phyloP scores from a whole-genome alignment of 2,797 vertebrate genomes.

The Hippopotamyrus pictus region DNA sequence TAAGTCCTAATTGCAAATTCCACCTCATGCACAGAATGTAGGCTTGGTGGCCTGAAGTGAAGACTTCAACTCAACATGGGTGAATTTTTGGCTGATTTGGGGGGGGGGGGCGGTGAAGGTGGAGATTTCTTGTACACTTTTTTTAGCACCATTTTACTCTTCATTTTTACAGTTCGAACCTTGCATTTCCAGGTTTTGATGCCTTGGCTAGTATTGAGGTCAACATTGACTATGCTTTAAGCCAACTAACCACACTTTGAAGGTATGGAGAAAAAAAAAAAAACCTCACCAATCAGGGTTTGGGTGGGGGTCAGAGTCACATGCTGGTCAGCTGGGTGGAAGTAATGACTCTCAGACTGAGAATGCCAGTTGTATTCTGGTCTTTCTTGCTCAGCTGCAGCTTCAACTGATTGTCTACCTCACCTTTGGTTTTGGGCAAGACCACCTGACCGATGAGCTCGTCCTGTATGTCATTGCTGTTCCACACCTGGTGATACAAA shows the following conservation, averaged over 20 bases:
- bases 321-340: conserved; percentile 73
- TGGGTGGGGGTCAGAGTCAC: conserved; percentile 47
- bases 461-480: conserved; percentile 68
- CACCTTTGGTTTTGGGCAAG: conserved; percentile 61
- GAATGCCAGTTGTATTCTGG: conserved; percentile 58
- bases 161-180: background rate
- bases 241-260: background rate
- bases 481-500: conserved; percentile 72
- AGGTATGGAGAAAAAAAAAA: background rate
- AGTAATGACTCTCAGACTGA: conserved; percentile 70
- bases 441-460: conserved; percentile 79
- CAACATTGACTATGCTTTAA: background rate
- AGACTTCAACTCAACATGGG: background rate
- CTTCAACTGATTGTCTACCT: conserved; percentile 54
- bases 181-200: background rate
- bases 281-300: background rate
- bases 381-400: conserved; percentile 69
- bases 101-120: background rate
- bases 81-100: background rate
- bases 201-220: background rate
- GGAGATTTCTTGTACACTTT: background rate
- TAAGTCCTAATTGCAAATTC: background rate
- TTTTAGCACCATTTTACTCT: background rate
- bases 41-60: background rate
- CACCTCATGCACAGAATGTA: background rate